These are phyloP conservation scores for Catajapyx aquilonaris DNA, from an alignment of 1,140 invertebrate species.

Conservation along the genomic window DNA sequence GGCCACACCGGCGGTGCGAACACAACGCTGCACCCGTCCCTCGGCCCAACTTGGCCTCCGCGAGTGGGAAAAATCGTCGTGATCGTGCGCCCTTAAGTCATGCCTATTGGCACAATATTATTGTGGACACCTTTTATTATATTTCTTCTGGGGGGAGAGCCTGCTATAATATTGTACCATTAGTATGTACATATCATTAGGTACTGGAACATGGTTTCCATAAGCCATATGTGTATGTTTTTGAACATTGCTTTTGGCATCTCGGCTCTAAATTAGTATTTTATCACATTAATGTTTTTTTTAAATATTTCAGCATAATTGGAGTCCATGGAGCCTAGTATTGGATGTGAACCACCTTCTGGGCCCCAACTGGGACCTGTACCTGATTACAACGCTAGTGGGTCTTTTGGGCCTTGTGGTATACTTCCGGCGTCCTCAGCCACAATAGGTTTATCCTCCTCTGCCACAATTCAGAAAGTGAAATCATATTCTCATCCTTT, in stretches of 20 bases:
- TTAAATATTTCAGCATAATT: slow-evolving; percentile 34
- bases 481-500: no score
- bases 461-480: no score
- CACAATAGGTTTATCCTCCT: no score
- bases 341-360: slow-evolving; percentile 43
- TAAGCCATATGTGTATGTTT: not conserved
- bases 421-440: slow-evolving; percentile 46
- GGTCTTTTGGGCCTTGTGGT: slow-evolving; percentile 60
- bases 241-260: not conserved
- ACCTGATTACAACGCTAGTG: slow-evolving; percentile 62
- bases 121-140: no score
- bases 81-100: no score
- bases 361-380: slow-evolving; percentile 83
- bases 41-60: no score
- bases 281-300: slow-evolving; percentile 4
- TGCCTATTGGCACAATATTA: no score
- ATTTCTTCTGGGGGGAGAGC: no score
- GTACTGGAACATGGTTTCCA: not conserved
- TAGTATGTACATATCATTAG: not conserved
- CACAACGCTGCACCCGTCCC: no score
- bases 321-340: slow-evolving; percentile 26
- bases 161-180: no score
- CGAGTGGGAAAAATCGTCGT: no score
- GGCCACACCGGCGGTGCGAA: no score
- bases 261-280: slow-evolving; percentile 5